Evolutionary conservation across 2,888 invertebrate species (phyloP).

Genomic region (Habroteleia sp.): DNA sequence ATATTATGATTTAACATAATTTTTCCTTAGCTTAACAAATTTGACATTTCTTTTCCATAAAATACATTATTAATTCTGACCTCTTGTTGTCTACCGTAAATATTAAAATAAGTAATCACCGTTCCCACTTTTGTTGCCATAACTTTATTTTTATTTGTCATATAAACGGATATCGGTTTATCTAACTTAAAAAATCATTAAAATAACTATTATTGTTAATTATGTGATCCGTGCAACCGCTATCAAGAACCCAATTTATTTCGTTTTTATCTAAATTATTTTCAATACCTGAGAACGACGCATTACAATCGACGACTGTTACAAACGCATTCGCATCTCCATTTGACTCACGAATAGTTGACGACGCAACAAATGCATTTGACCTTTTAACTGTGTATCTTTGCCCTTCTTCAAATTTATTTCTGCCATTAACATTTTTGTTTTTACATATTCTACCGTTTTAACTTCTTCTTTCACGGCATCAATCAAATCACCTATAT

Average conservation of each 20-base stretch:
- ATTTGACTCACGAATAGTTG: background rate
- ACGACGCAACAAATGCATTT: background rate
- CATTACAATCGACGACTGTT: background rate
- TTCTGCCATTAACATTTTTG: constrained; percentile 50
- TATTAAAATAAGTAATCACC: constrained; percentile 6
- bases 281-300: background rate
- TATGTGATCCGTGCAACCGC: constrained; percentile 35
- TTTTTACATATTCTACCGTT: constrained; percentile 69
- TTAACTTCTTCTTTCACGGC: constrained; percentile 64
- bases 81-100: background rate
- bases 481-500: constrained; percentile 35
- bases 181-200: background rate
- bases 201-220: background rate
- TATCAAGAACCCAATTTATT: constrained; percentile 29
- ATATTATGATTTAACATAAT: constrained; percentile 10
- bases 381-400: too few relatives aligned
- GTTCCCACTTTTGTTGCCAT: constrained; percentile 38
- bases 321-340: background rate
- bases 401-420: background rate
- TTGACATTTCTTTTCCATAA: constrained; percentile 47
- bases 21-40: constrained; percentile 41
- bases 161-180: constrained; percentile 6
- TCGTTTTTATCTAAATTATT: background rate
- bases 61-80: constrained; percentile 27
- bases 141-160: constrained; percentile 1